Evolutionary conservation across 2,888 invertebrate genomes (phyloP), one percentile per base, ranked within the genome.

Genomic region (Chelonus formosanus): DNA sequence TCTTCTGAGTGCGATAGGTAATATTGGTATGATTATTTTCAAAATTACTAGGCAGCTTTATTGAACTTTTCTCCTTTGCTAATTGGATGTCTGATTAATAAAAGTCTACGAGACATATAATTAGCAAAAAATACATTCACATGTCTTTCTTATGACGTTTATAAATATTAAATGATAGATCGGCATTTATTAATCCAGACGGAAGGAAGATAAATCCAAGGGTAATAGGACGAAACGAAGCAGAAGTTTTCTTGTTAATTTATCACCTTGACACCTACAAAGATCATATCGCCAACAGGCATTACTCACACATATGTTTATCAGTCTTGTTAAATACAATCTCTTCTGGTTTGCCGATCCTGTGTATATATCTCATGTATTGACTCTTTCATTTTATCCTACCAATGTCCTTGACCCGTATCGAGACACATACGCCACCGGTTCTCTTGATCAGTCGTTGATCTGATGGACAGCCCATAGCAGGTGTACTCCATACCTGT

Each of bases 391-490:
- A 61, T 60, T 66, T 61, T 35, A 50, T 52, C 45, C 45, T 40
- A 62, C 48, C 43, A 34, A 55, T 58, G 55, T 67, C 67, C 67
- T 63, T 67, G 67, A 67, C 67, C 67, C 10, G 62, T 62, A 67
- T 67, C 43, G 57, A 62, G 32, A 34, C 54, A 60, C 48, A 50
- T 31, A 63, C 40, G 48, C 50, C 59, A 47, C 47, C 8, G 47
- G 47, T 61, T 57, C 31, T 44, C 32, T 20, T 3, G 20, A 65
- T 61, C 61, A 56, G 52, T 57, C 55, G 48, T 35, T n/a, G 34
- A 65, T 65, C 55, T 43, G 20, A 53, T 50, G 40, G 48, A 58
- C 58, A 48, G 47, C 5, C 43, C 8, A 35, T 32, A 45, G 58
- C 10, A 45, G n/a, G 48, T 55, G 55, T 40, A 10, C 40, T 40